Evolutionary conservation across 1,140 invertebrate species (phyloP).

Genomic region (Xylocopa sonorina): DNA sequence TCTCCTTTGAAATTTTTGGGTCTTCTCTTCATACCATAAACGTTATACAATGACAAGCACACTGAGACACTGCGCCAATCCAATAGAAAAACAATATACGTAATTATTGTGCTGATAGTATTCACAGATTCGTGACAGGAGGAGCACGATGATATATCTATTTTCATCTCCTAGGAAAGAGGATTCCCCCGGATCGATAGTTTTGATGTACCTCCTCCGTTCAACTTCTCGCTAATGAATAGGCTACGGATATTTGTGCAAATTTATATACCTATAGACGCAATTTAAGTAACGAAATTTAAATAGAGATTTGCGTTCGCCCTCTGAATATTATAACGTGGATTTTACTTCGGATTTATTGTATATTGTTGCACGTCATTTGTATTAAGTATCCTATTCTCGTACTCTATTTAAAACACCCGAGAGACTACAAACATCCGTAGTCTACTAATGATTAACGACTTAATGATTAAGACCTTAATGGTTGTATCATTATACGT

Average conservation of each 20-base stretch:
- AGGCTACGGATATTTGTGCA: too few relatives aligned
- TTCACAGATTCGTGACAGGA: constrained; percentile 48
- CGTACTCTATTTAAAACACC: too few relatives aligned
- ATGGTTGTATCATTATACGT: constrained; percentile 60
- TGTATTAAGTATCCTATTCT: too few relatives aligned
- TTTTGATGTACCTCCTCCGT: not conserved
- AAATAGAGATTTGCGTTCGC: too few relatives aligned
- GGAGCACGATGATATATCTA: constrained; percentile 1
- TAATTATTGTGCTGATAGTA: constrained; percentile 63
- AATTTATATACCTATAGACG: too few relatives aligned
- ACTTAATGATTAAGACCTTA: constrained; percentile 54
- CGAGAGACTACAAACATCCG: too few relatives aligned
- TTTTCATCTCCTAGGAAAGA: not conserved
- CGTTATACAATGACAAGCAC: constrained; percentile 70
- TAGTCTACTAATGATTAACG: constrained; percentile 55
- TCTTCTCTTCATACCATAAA: constrained; percentile 49
- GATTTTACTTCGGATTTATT: too few relatives aligned
- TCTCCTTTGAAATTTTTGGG: constrained; percentile 43
- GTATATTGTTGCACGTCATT: too few relatives aligned
- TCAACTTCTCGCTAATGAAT: constrained; percentile 43
- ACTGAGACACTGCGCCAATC: constrained; percentile 72
- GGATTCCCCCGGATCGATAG: too few relatives aligned
- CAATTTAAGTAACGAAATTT: too few relatives aligned
- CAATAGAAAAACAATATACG: constrained; percentile 64
- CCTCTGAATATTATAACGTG: too few relatives aligned